These are phyloP conservation scores for Epizoanthus stellaris DNA, from an alignment of 92 coral and sea anemone genomes.

Conservation along the genomic window DNA sequence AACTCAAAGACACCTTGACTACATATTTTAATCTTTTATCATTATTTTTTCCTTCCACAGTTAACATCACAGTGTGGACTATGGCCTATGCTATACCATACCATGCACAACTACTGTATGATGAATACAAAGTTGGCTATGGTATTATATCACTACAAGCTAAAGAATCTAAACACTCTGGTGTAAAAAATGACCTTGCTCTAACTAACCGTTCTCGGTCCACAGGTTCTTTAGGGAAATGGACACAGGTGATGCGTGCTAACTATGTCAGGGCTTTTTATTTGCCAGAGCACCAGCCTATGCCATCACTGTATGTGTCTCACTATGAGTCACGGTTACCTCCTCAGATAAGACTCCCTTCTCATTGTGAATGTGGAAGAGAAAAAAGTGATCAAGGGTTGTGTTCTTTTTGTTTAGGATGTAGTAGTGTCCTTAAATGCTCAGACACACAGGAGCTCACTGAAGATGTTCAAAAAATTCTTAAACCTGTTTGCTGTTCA, in stretches of 20 bases:
- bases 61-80: conserved; percentile 55
- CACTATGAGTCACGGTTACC: conserved; percentile 18
- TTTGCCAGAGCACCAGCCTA: conserved; percentile 63
- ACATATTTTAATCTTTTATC: conserved; percentile 39
- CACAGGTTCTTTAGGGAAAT: conserved; percentile 26
- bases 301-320: conserved; percentile 34
- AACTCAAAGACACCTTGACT: conserved; percentile 36
- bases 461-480: background rate
- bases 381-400: background rate
- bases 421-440: background rate
- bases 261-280: conserved; percentile 58
- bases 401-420: background rate
- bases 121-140: conserved; percentile 42
- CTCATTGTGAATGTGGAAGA: conserved; percentile 10
- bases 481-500: background rate
- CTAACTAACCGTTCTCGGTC: conserved; percentile 35
- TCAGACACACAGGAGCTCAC: background rate
- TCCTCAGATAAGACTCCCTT: background rate
- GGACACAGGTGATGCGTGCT: conserved; percentile 57
- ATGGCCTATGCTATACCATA: conserved; percentile 63
- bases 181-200: conserved; percentile 50
- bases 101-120: conserved; percentile 50
- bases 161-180: conserved; percentile 54
- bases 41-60: conserved; percentile 44
- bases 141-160: conserved; percentile 53